Evolutionary conservation across 2,797 vertebrate species (phyloP).

Genomic region (Ctenochaetus hawaiiensis): DNA sequence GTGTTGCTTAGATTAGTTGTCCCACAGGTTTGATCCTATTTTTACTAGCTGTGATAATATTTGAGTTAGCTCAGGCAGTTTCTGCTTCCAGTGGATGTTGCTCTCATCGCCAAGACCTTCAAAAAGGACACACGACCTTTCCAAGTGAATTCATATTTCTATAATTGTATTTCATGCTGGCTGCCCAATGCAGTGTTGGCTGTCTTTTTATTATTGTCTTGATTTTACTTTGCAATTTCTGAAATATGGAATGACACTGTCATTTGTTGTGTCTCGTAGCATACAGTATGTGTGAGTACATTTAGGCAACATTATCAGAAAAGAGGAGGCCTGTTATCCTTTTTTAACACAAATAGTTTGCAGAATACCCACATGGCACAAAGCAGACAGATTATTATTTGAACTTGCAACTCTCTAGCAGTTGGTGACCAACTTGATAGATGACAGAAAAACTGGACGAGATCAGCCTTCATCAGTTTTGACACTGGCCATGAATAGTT

Average conservation of each 20-base stretch:
- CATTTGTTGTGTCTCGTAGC: slow-evolving; percentile 58
- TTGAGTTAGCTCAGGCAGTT: slow-evolving; percentile 72
- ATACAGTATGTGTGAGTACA: slow-evolving; percentile 51
- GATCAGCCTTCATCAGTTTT: slow-evolving; percentile 36
- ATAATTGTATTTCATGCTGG: slow-evolving; percentile 74
- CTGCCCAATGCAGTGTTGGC: slow-evolving; percentile 51
- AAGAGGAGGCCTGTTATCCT: slow-evolving; percentile 17
- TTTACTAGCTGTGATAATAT: slow-evolving; percentile 74
- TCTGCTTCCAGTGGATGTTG: slow-evolving; percentile 60
- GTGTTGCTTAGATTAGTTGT: slow-evolving; percentile 57
- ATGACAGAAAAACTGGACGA: slow-evolving; percentile 47
- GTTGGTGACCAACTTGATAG: slow-evolving; percentile 25
- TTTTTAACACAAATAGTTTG: slow-evolving; percentile 22
- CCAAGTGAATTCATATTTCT: slow-evolving; percentile 77
- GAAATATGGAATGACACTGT: slow-evolving; percentile 24
- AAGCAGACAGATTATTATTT: slow-evolving; percentile 29
- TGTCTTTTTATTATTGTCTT: slow-evolving; percentile 69
- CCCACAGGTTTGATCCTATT: slow-evolving; percentile 59
- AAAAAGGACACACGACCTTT: slow-evolving; percentile 74
- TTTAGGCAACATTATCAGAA: neutral
- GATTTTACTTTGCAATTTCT: slow-evolving; percentile 57
- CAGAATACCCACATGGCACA: slow-evolving; percentile 16
- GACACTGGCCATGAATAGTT: slow-evolving; percentile 40
- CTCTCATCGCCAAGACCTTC: slow-evolving; percentile 67
- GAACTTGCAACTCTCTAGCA: slow-evolving; percentile 36